Evolutionary conservation across 2,113 vertebrate species (phyloP).

Genomic region (Toxostoma redivivum): DNA sequence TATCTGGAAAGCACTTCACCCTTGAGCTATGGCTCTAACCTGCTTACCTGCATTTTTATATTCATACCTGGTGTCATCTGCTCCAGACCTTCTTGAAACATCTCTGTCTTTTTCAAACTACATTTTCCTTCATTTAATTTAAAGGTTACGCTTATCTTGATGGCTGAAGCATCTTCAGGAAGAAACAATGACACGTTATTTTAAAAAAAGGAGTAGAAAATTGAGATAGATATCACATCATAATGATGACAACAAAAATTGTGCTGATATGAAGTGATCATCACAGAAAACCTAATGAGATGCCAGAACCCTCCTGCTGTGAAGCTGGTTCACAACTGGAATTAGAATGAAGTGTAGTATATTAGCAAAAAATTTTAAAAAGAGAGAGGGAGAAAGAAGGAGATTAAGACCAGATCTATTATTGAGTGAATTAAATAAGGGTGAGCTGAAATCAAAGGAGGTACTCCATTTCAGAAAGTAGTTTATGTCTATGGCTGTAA

Average conservation of each 20-base stretch:
- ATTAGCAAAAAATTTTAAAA: not conserved
- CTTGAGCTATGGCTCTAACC: not conserved
- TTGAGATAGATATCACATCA: not conserved
- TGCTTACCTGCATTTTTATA: constrained; percentile 1
- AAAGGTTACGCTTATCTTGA: constrained; percentile 91
- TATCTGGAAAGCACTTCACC: not conserved
- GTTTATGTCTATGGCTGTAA: not conserved
- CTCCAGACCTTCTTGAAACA: constrained; percentile 81
- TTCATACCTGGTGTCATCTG: constrained; percentile 85
- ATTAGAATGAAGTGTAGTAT: not conserved
- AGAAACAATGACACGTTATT: constrained; percentile 64
- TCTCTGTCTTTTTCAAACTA: constrained; percentile 89
- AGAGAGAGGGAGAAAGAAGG: no score
- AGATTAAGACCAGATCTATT: not conserved
- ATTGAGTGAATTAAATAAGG: not conserved
- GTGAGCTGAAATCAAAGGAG: not conserved
- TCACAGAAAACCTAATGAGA: not conserved
- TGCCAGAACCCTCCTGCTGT: not conserved
- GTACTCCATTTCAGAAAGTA: not conserved
- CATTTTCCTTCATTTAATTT: constrained; percentile 89
- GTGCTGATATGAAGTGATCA: not conserved
- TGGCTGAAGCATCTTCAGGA: constrained; percentile 74
- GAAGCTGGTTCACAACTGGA: not conserved
- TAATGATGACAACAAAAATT: not conserved
- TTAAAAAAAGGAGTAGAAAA: not conserved